Conservation (phyloP, 2,113 vertebrate species). For the Pachyramphus minor region DNA sequence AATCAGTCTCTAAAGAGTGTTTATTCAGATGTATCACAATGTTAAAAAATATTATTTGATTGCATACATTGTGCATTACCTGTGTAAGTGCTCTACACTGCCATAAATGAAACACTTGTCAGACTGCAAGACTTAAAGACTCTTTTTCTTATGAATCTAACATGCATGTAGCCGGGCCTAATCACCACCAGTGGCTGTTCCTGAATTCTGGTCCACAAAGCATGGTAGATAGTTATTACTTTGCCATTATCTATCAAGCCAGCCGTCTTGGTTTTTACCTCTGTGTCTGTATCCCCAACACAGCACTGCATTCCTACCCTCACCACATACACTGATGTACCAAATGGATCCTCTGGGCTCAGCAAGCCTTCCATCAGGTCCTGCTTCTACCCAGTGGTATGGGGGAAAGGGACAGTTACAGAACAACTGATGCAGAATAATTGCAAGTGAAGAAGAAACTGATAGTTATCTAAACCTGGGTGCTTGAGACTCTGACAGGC, state of each 20-base stretch:
- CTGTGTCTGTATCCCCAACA: neutral
- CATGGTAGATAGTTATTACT: neutral
- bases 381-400: neutral
- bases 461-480: neutral
- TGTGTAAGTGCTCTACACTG: neutral
- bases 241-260: neutral
- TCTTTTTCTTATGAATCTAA: neutral
- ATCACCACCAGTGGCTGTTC: neutral
- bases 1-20: neutral
- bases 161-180: neutral
- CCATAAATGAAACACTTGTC: neutral
- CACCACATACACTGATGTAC: fast-evolving
- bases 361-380: neutral
- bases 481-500: neutral
- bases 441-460: neutral
- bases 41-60: neutral
- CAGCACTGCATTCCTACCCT: neutral
- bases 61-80: neutral
- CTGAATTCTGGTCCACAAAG: neutral
- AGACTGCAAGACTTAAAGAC: neutral
- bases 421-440: neutral
- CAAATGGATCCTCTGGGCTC: neutral
- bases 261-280: neutral
- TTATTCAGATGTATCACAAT: neutral
- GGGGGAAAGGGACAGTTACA: neutral